Evolutionary conservation across 2,888 invertebrate species (phyloP).

Genomic region (Sinotaia quadrata): DNA sequence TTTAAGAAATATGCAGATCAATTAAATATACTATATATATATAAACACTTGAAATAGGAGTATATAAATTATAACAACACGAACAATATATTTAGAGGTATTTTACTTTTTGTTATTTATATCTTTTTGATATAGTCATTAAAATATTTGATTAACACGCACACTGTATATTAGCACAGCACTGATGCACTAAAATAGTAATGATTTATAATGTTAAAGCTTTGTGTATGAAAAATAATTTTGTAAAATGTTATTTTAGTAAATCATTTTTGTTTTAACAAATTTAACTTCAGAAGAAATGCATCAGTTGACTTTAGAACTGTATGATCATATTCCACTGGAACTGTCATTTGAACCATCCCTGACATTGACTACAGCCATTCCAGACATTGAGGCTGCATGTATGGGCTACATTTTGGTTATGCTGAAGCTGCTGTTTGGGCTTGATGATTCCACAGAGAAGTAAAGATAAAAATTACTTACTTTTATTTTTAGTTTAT

Average conservation of each 20-base stretch:
- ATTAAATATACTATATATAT: too few relatives aligned
- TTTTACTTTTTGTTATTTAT: too few relatives aligned
- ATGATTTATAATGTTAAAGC: background rate
- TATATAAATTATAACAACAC: too few relatives aligned
- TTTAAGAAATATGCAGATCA: too few relatives aligned
- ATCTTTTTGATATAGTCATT: too few relatives aligned
- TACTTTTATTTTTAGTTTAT: too few relatives aligned
- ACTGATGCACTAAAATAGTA: too few relatives aligned
- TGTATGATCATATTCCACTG: background rate
- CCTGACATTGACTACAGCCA: background rate
- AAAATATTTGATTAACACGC: too few relatives aligned
- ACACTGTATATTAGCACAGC: too few relatives aligned
- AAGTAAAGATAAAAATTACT: too few relatives aligned
- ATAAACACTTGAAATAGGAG: too few relatives aligned
- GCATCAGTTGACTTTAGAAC: conserved; percentile 26
- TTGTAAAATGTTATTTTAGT: background rate
- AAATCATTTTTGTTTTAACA: conserved; percentile 20
- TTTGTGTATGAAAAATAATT: background rate
- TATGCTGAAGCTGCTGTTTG: conserved; percentile 53
- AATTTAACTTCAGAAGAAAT: conserved; percentile 44
- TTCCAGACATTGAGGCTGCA: conserved; percentile 42
- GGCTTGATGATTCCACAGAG: conserved; percentile 57
- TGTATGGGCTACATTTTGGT: conserved; percentile 59
- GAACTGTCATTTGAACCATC: background rate
- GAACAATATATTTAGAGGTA: too few relatives aligned